Evolutionary conservation across 2,888 invertebrate species (phyloP), one percentile per base, ranked within the genome.

Genomic region (Drosophila peninsularis): DNA sequence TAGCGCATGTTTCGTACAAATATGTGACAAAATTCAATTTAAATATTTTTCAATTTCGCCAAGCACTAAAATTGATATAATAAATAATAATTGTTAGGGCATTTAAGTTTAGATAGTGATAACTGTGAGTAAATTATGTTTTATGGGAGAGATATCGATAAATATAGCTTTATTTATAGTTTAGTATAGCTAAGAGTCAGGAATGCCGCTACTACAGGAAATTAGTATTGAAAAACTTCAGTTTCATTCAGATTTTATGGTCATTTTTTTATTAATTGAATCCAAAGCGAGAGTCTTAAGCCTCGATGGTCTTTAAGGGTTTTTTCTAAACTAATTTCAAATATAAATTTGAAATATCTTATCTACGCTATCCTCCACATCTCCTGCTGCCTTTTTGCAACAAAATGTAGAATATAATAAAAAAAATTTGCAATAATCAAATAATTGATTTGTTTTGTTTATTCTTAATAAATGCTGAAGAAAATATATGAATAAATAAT

Each of bases 401-500:
- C 10, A 0, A 45, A 27, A 27, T n/a, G 5, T 27, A 10, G 27
- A 27, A 27, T n/a, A 27, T 7, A n/a, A 44, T n/a, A 45, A 5
- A 47, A n/a, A 27, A 27, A 27, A 27, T 44, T 5, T 45, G 10
- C 11, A 45, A 30, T 30, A 11, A 30, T 30, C 6, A 47, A n/a
- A n/a, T n/a, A n/a, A 30, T 30, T 44, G 24, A 45, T 27, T 47
- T 30, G 6, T 32, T 5, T 47, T 47, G 19, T 47, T 32, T 47
- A 47, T 32, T 47, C 47, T 19, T 17, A 0, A 19, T 13, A 32
- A 13, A 47, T 24, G 4, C 3, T 30, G 7, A 6, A 30, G 17
- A 47, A 11, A 30, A 47, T 13, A 30, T 47, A 9, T 27, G 17
- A 17, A 47, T 6, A 11, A 47, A 47, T 17, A 30, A 30, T 47